Conservation (phyloP, 2,113 vertebrate genomes). For the Lamprotornis superbus region DNA sequence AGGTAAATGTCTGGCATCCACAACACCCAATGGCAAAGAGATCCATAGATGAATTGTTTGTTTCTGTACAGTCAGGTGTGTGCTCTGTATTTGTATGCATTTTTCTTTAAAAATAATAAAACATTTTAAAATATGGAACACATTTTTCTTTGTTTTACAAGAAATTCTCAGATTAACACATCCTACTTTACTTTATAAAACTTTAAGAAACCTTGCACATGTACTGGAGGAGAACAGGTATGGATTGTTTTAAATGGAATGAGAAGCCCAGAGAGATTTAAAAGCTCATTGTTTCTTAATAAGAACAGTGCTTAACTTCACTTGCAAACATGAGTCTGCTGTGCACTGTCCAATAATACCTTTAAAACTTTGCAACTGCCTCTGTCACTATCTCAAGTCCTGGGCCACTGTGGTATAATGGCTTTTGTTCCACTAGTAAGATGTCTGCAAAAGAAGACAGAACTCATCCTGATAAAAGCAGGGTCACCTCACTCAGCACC, state of each 20-base stretch:
- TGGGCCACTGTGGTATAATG: neutral
- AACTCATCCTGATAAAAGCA: neutral
- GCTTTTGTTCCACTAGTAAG: neutral
- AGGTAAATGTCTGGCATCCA: neutral
- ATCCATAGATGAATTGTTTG: accelerated
- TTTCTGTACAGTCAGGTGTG: neutral
- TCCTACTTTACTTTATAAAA: neutral
- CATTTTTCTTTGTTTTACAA: neutral
- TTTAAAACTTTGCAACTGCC: neutral
- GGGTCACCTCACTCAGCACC: neutral
- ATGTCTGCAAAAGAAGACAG: neutral
- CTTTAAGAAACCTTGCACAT: neutral
- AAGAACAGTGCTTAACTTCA: neutral
- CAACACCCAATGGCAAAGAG: neutral
- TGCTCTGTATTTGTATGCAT: neutral
- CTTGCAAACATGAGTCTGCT: neutral
- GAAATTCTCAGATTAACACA: neutral
- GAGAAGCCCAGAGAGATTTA: neutral
- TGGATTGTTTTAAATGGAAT: neutral
- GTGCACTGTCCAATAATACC: neutral
- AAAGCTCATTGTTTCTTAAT: neutral
- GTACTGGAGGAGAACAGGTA: neutral
- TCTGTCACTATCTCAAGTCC: neutral
- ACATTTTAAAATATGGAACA: neutral
- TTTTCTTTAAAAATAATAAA: neutral